Evolutionary conservation across 1,140 invertebrate species (phyloP), one percentile per base, ranked within the genome.

Genomic region (Steinernema khuongi): DNA sequence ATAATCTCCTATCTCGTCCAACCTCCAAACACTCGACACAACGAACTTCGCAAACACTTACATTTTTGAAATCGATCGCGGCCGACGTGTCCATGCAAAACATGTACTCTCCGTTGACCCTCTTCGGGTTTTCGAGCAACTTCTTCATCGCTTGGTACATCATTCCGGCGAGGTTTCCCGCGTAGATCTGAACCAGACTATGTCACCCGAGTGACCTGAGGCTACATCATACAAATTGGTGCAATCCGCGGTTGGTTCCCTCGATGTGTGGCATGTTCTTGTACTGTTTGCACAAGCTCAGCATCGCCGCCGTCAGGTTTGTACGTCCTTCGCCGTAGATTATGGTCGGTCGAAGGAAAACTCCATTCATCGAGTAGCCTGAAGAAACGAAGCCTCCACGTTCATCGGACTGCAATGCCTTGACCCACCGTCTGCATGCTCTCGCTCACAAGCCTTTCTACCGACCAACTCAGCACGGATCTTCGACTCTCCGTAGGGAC

Each of bases 401-500:
- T 60, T 60, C 50, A 60, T n/a, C 7, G 50, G 7, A 60, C 50
- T 4, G 50, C 26, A 4, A 26, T 22, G 4, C 19, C 50, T n/a
- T 60, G 4, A 60, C 50, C 4, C 50, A 60, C 50, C 50, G 22
- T 22, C 19, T 4, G 14, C 50, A 26, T 26, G 50, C 50, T 60
- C 50, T 22, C 26, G 4, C 50, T 60, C 2, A 14, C 14, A 14
- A 2, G 50, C 50, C 19, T 26, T 60, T 22, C 50, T 60, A 4
- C 11, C 50, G 14, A 4, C 50, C 44, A 33, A 50, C 69, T 71
- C 31, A 7, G 70, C 70, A 4, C 4, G 14, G 26, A 33, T 41
- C 43, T 70, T 69, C 2, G 70, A 44, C 22, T 71, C 70, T 33
- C 70, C 70, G 68, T 71, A 71, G 11, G 66, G 66, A 17, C 44